Evolutionary conservation across 2,797 vertebrate genomes (phyloP).

Genomic region (Hylomyscus alleni): DNA sequence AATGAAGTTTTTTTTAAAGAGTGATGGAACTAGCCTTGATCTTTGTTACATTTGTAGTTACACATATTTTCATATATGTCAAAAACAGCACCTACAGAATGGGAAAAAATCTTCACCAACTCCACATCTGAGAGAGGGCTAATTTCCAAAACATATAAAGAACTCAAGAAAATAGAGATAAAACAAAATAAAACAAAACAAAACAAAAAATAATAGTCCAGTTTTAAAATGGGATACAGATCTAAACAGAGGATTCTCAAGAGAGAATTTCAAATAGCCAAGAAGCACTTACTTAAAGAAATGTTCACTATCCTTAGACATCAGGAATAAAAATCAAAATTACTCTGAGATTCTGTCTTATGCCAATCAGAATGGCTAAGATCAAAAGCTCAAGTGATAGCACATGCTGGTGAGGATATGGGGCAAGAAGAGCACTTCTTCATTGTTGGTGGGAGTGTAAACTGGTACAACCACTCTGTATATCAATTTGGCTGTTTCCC

Average conservation of each 20-base stretch:
- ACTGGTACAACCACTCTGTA: not conserved
- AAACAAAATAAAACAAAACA: not conserved
- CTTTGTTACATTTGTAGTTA: conserved; percentile 21
- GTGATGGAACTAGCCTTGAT: not conserved
- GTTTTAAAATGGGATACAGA: not conserved
- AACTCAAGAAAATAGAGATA: not conserved
- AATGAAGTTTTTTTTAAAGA: not conserved
- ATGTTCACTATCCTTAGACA: not conserved
- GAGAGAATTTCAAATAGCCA: not conserved
- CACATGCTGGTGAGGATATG: not conserved
- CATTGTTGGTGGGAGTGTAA: not conserved
- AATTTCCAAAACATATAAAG: not conserved
- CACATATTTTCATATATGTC: not conserved
- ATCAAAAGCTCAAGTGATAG: not conserved
- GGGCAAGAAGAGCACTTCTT: not conserved
- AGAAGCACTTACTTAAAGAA: not conserved
- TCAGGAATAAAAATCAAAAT: not conserved
- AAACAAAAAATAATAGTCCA: not conserved
- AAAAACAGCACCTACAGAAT: not conserved
- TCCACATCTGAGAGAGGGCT: not conserved
- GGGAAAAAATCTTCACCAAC: not conserved
- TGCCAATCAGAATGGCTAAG: not conserved
- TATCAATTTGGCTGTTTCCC: not conserved
- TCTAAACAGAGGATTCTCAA: not conserved
- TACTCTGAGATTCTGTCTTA: not conserved